Evolutionary conservation across 2,888 invertebrate genomes (phyloP), one percentile per base, ranked within the genome.

Genomic region (Drosophila kokeensis): DNA sequence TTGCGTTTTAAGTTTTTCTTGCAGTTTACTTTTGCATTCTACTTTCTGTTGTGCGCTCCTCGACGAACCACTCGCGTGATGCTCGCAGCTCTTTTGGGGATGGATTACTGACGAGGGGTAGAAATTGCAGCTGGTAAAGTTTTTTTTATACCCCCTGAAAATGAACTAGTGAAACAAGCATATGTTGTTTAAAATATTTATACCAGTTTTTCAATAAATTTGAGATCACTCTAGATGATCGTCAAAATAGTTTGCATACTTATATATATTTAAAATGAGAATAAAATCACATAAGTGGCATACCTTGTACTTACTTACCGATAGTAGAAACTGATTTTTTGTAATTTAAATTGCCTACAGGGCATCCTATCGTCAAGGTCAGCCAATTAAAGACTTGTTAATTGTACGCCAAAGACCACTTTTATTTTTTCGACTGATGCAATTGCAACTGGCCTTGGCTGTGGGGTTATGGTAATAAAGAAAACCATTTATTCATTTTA

Each of bases 11-110:
- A 62, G 65, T 79, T 68, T 66, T 65, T 11, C 50, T 58, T 69
- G 49, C 55, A 69, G 75, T 67, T 75, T 69, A 54, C 64, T 61
- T 70, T 68, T 61, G 61, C 62, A 69, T 60, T 59, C 71, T 69
- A 53, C 65, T 64, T 57, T 60, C 48, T 59, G 50, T 50, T 69
- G 24, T 76, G 68, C 61, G 50, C 68, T 62, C 29, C 77, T 65
- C 69, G 49, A 63, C 80, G 72, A 71, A 76, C 65, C 81, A 83
- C 89, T 83, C 73, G 82, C 79, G 40, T 53, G 54, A 24, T 57
- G 77, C 77, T 76, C 30, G 52, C 52, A 66, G 73, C 78, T 60
- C 59, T 77, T 81, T 73, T 61, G 63, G 61, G 54, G 54, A 57
- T 54, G 62, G 38, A 54, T 69, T 81, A 53, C 45, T 48, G 48